These are phyloP conservation scores for Dicyrtomina minuta DNA, from an alignment of 2,888 invertebrate genomes.

Conservation along the genomic window DNA sequence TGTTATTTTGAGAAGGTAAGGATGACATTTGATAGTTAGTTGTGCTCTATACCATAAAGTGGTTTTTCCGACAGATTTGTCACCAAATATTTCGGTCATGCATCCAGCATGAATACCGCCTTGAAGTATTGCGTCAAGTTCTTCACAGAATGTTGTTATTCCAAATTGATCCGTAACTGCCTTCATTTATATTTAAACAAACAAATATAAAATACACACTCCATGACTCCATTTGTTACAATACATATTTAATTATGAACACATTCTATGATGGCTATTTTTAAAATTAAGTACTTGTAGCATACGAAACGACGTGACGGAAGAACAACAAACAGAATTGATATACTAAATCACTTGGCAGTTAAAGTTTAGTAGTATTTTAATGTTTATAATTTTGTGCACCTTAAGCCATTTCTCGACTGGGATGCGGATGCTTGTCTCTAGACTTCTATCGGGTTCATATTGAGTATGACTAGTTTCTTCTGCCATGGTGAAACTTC, in stretches of 20 bases:
- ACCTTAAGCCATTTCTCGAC: constrained; percentile 12
- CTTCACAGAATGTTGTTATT: constrained; percentile 35
- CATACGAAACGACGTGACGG: no score
- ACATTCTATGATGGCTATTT: no score
- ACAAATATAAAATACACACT: no score
- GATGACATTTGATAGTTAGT: not conserved
- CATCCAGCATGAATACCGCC: constrained; percentile 44
- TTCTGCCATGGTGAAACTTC: no score
- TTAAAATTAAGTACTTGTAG: no score
- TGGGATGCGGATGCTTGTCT: not conserved
- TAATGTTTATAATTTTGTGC: no score
- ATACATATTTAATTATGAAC: no score
- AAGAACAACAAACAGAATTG: no score
- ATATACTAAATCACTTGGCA: not conserved
- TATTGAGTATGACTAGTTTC: no score
- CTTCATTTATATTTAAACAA: no score
- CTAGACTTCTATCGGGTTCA: constrained; percentile 10
- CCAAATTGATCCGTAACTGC: no score
- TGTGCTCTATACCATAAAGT: constrained; percentile 38
- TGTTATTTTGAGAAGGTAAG: not conserved
- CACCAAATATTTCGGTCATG: constrained; percentile 48
- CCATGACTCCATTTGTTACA: no score
- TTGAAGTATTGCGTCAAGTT: constrained; percentile 38
- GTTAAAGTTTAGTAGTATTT: not conserved
- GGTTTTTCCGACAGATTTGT: constrained; percentile 48